Conservation (phyloP, 2,888 invertebrate genomes). For the Thelaira solivaga region DNA sequence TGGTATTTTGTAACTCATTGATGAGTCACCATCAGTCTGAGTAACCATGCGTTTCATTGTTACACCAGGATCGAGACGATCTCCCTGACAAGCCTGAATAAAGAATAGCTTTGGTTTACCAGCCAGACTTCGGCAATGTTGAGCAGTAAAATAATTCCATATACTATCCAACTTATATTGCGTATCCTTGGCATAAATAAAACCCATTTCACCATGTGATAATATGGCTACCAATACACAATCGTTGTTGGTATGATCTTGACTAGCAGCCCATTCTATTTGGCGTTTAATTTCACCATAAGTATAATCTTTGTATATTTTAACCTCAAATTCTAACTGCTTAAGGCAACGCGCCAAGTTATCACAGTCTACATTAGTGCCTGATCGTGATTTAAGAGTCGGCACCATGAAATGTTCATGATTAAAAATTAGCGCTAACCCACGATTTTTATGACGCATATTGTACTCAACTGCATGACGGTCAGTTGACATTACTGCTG, state of each 20-base stretch:
- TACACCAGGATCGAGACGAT: slow-evolving; percentile 87
- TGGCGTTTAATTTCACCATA: slow-evolving; percentile 82
- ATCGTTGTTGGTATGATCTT: slow-evolving; percentile 89
- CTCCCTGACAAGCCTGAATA: slow-evolving; percentile 94
- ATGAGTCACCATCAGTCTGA: slow-evolving; percentile 84
- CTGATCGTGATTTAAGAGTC: slow-evolving; percentile 85
- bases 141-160: slow-evolving; percentile 88
- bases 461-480: slow-evolving; percentile 88
- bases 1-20: slow-evolving; percentile 88
- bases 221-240: slow-evolving; percentile 90
- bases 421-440: slow-evolving; percentile 92
- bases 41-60: slow-evolving; percentile 78
- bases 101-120: slow-evolving; percentile 88
- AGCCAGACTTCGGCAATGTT: slow-evolving; percentile 88
- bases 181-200: slow-evolving; percentile 90
- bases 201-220: slow-evolving; percentile 92
- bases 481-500: slow-evolving; percentile 81
- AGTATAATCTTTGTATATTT: slow-evolving; percentile 83
- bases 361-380: slow-evolving; percentile 91
- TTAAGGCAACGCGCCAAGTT: slow-evolving; percentile 83
- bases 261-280: slow-evolving; percentile 83
- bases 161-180: slow-evolving; percentile 89
- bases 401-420: slow-evolving; percentile 88
- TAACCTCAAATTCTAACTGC: slow-evolving; percentile 85
- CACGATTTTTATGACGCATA: slow-evolving; percentile 89